These are phyloP conservation scores for Drosophila putrida DNA, from an alignment of 2,888 invertebrate genomes.

Conservation along the genomic window DNA sequence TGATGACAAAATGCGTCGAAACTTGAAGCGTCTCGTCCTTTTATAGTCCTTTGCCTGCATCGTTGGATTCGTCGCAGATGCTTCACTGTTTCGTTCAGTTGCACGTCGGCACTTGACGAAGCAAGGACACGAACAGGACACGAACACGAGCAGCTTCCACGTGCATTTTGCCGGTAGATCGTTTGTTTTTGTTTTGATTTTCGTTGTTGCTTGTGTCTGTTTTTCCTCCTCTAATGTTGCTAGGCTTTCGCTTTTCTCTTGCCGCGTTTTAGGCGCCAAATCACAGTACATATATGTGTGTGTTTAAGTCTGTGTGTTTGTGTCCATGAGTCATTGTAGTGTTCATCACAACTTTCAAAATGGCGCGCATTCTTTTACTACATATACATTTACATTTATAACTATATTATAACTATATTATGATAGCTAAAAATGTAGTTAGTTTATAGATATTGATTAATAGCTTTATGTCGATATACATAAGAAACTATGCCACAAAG, in stretches of 20 bases:
- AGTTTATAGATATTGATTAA: no score
- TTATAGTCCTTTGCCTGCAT: slow-evolving; percentile 54
- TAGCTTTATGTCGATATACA: no score
- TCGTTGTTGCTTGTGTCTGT: slow-evolving; percentile 19
- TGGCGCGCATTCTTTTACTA: slow-evolving; percentile 26
- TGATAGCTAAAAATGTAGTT: no score
- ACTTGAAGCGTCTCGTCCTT: slow-evolving; percentile 37
- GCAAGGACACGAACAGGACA: slow-evolving; percentile 2
- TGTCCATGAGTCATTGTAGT: slow-evolving; percentile 45
- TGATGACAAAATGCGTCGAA: slow-evolving; percentile 67
- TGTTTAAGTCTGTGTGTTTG: slow-evolving; percentile 6
- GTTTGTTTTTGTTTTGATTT: slow-evolving; percentile 79
- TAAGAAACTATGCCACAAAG: no score
- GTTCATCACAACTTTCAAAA: slow-evolving; percentile 53
- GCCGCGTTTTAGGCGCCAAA: slow-evolving; percentile 51
- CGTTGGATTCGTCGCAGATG: slow-evolving; percentile 70
- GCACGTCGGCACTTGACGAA: slow-evolving; percentile 62
- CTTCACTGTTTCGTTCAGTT: slow-evolving; percentile 45
- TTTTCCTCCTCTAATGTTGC: slow-evolving; percentile 1
- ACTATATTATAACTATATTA: no score
- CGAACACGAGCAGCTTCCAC: slow-evolving; percentile 48
- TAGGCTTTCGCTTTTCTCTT: slow-evolving; percentile 61
- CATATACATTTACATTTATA: no score
- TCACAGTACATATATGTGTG: not conserved
- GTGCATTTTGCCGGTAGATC: slow-evolving; percentile 76